Base-by-base conservation (phyloP, 2,113 vertebrate species). In the Myotis brandtii region DNA sequence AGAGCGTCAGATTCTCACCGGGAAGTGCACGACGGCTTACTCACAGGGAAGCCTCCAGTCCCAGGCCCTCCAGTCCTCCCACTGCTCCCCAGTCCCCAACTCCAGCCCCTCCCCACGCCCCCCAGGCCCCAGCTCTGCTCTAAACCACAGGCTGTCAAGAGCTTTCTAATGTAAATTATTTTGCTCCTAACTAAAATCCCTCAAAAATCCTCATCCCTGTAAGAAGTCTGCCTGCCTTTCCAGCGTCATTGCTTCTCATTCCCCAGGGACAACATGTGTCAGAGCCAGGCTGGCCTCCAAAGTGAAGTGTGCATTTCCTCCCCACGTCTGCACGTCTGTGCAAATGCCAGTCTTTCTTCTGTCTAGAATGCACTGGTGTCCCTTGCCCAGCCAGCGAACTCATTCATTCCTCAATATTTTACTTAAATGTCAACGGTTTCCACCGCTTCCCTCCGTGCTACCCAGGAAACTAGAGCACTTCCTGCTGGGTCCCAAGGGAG, bases 271-370 rank as follows among this genome's bases (percentile, higher is more conserved):
- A 50, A 5, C 2, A 5, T 0, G 3, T 10, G 25, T 32, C 37
- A 25, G 2, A 23, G n/a, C 48, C 54, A n/a, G 14, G 69, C n/a
- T 23, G 17, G 46, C 59, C 56, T 75, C n/a, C 27, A n/a, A n/a
- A 81, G 12, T 17, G 10, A 62, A 54, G 25, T 20, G 5, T 11
- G 9, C 34, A 12, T 6, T 3, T 32, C 13, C 27, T 32, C 34
- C n/a, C 77, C n/a, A 6, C 27, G 11, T 8, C 89, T 14, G 7
- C 59, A 17, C 1, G 16, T 2, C 8, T 21, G 25, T 17, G 0
- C 27, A 8, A 13, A 40, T 0, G 4, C 27, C 10, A 5, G 4
- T 10, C 6, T 5, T 9, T 32, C 80, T 43, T 40, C 40, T 13
- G 23, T 5, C 32, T 9, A 5, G 56, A 18, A 46, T 0, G 37